phyloP scores from a whole-genome alignment of 2,888 invertebrate species.

The Cryptus viduatorius region DNA sequence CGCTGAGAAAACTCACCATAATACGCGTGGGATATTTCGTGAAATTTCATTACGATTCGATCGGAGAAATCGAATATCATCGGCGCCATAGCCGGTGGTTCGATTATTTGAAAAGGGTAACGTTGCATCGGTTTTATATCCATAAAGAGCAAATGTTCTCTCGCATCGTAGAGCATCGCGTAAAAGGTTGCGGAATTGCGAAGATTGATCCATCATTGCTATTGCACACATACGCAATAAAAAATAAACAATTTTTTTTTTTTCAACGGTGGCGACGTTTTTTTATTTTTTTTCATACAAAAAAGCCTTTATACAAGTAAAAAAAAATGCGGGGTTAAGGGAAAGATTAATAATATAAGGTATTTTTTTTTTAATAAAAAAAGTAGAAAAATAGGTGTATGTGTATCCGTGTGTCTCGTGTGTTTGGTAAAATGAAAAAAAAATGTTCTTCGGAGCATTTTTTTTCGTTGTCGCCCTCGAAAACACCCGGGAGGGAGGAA shows the following conservation, averaged over 20 bases:
- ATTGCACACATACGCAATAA: neutral
- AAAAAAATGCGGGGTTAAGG: conserved; percentile 83
- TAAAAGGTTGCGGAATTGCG: neutral
- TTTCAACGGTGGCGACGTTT: conserved; percentile 84
- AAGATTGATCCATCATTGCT: neutral
- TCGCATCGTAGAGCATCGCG: neutral
- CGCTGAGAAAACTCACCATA: neutral
- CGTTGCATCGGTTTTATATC: neutral
- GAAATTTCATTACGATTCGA: conserved; percentile 30
- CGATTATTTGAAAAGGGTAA: conserved; percentile 23
- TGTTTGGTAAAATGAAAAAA: conserved; percentile 30
- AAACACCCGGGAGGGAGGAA: neutral
- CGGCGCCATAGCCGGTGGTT: neutral
- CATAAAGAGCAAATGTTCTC: conserved; percentile 40
- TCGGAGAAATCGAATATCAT: conserved; percentile 48
- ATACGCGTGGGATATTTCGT: conserved; percentile 15
- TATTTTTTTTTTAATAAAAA: conserved; percentile 59
- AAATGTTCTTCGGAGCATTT: conserved; percentile 30
- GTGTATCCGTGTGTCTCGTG: conserved; percentile 72
- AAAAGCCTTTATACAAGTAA: conserved; percentile 85
- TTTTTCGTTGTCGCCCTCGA: conserved; percentile 5
- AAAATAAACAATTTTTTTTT: conserved; percentile 32
- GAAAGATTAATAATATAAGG: conserved; percentile 69
- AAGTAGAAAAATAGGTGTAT: conserved; percentile 79
- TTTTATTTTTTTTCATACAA: conserved; percentile 82